Base-by-base conservation (phyloP, 2,888 invertebrate species). In the Plagodis dolabraria region DNA sequence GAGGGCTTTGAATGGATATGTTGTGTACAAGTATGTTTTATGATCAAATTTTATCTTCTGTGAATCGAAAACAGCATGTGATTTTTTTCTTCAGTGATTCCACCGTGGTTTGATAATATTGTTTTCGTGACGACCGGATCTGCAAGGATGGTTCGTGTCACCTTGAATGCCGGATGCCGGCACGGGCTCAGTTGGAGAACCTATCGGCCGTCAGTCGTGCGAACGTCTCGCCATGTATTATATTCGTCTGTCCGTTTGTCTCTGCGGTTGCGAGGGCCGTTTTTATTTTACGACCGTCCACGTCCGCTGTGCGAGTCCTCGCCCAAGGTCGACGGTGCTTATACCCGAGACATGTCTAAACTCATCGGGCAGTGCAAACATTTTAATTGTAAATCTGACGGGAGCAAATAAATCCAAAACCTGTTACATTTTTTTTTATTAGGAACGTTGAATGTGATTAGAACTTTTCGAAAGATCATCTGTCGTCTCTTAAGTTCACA, bases 131-230 rank as follows among this genome's bases (percentile, higher is more conserved):
- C 70, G 83, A 83, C 84, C 85, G 86, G 86, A 86, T 86, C 85
- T 83, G 88, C 86, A 86, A 88, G 87, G 90, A 91, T 89, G 84
- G 83, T 71, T 72, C 69, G 85, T 86, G 88, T 92, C 91, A 92
- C 92, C 91, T 92, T 91, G 91, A 86, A 81, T 86, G 86, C 89
- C 91, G 91, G 92, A 92, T 89, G 87, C 85, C 86, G 84, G 71
- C 79, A 69, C 81, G 47, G 79, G 69, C 81, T 84, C 87, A 85
- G 87, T 75, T 80, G 75, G 78, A 84, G 85, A 76, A 89, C 82
- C 85, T 91, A 91, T 91, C 89, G 89, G 77, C 84, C 88, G 89
- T 87, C 91, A 85, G 91, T 92, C 91, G 89, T 83, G 79, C 81
- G 80, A 86, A 82, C 83, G 84, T 83, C 87, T 85, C 78, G 85